A percentile compares a stretch with the other conserved stretches of the same genome.
These are phyloP conservation scores for Chrysogorgia sp. DNA, from an alignment of 92 coral and sea anemone genomes.

Conservation along the genomic window DNA sequence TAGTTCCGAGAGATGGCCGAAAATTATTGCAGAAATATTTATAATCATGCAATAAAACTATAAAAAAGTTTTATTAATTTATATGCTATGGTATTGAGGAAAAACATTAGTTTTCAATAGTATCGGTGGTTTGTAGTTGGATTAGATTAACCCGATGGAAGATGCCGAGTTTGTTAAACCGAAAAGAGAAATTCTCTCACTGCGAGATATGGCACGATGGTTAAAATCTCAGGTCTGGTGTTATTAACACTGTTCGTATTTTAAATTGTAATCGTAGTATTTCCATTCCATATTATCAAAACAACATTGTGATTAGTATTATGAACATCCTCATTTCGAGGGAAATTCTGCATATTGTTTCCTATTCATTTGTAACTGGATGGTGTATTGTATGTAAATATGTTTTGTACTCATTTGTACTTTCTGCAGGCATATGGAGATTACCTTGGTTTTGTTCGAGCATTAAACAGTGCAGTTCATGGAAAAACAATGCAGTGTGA, in stretches of 20 bases:
- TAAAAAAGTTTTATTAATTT: too few relatives aligned
- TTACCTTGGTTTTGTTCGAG: slow-evolving; percentile 67
- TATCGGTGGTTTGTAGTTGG: neutral
- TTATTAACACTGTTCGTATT: too few relatives aligned
- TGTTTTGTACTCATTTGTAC: too few relatives aligned
- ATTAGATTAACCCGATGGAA: neutral
- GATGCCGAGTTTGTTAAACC: neutral
- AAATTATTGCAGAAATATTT: neutral
- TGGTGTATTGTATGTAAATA: too few relatives aligned
- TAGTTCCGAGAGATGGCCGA: neutral
- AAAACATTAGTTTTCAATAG: neutral
- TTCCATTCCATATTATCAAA: too few relatives aligned
- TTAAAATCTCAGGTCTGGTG: neutral
- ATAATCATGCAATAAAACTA: too few relatives aligned
- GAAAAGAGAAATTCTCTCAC: neutral
- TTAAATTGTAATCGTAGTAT: too few relatives aligned
- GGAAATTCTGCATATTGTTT: too few relatives aligned
- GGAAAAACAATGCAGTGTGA: slow-evolving; percentile 71
- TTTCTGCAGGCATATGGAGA: slow-evolving; percentile 79
- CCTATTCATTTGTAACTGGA: too few relatives aligned
- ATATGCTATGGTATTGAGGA: too few relatives aligned
- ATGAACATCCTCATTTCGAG: too few relatives aligned
- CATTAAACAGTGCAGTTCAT: slow-evolving; percentile 80
- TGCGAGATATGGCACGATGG: neutral
- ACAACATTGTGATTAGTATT: too few relatives aligned